phyloP scores from a whole-genome alignment of 2,113 vertebrate genomes.

The Urocitellus parryii region DNA sequence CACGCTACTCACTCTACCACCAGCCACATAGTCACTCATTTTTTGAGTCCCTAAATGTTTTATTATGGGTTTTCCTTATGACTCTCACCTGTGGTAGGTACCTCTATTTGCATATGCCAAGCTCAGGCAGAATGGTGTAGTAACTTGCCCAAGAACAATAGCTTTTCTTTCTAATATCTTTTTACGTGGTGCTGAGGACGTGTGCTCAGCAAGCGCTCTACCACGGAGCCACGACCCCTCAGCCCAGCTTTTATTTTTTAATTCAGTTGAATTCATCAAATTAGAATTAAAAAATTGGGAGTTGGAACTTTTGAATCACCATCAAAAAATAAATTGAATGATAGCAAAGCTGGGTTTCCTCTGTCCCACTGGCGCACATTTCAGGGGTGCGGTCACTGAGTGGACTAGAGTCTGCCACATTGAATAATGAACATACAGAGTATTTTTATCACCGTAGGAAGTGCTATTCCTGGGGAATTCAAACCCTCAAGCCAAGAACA shows the following conservation, averaged over 20 bases:
- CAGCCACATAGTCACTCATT: not conserved
- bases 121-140: not conserved
- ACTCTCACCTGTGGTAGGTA: not conserved
- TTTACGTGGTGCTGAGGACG: no score
- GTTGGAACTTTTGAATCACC: not conserved
- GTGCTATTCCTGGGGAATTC: not conserved
- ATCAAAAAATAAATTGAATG: not conserved
- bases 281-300: not conserved
- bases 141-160: not conserved
- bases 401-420: not conserved
- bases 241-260: no score
- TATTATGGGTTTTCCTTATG: not conserved
- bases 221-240: no score
- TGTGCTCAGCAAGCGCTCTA: no score
- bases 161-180: no score
- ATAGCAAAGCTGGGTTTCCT: not conserved
- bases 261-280: not conserved
- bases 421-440: fast-evolving
- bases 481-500: not conserved
- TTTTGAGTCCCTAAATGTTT: no score
- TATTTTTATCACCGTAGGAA: not conserved
- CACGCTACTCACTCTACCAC: fast-evolving
- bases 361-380: not conserved
- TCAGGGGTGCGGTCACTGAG: fast-evolving
- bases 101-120: not conserved